Conservation (phyloP, 1,140 invertebrate species). For the Hirudo medicinalis region DNA sequence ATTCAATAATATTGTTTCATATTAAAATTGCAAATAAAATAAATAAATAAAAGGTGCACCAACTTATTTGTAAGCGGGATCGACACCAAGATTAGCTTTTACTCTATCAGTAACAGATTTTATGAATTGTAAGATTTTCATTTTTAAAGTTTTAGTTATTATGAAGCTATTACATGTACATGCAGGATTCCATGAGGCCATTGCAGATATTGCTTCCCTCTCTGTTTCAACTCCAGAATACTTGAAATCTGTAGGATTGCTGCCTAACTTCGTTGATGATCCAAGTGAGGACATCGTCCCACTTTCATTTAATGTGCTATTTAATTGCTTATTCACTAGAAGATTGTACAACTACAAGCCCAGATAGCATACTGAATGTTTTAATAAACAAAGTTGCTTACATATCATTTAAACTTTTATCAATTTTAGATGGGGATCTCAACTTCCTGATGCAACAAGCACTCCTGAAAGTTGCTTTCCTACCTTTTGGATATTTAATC, state of each 20-base stretch:
- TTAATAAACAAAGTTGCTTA: background rate
- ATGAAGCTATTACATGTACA: background rate
- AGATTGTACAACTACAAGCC: no score
- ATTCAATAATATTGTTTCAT: no score
- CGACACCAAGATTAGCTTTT: no score
- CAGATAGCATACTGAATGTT: no score
- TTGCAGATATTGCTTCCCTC: conserved; percentile 76
- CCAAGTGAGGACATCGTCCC: background rate
- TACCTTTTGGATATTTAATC: conserved; percentile 73
- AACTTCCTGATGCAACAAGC: conserved; percentile 49
- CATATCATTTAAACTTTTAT: background rate
- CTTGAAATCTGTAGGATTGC: conserved; percentile 61
- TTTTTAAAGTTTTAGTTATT: no score
- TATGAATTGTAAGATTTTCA: no score
- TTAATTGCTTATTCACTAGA: background rate
- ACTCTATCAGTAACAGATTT: no score
- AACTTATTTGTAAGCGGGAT: no score
- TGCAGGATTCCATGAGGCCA: conserved; percentile 69
- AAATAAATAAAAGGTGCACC: no score
- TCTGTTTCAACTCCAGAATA: conserved; percentile 69
- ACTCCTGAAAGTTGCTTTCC: conserved; percentile 72
- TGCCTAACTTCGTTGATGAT: conserved; percentile 30
- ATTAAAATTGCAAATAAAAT: no score
- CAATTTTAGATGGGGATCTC: conserved; percentile 29
- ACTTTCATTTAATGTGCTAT: background rate